Conservation (phyloP, 2,888 invertebrate genomes). For the Stenchaetothrips biformis region DNA sequence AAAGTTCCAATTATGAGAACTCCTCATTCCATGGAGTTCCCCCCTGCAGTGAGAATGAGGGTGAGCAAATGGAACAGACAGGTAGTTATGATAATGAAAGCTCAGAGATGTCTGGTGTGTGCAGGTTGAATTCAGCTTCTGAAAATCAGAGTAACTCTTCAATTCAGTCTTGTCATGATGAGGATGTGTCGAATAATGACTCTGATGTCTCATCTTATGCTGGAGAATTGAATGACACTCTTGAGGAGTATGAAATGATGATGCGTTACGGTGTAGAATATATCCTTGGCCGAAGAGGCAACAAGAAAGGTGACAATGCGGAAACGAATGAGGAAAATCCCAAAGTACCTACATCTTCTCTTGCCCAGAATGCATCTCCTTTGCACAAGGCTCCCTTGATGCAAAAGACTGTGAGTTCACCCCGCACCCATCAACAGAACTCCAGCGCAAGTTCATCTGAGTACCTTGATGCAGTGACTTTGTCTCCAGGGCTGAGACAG, state of each 20-base stretch:
- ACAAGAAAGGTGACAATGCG: not conserved
- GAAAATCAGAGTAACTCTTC: not conserved
- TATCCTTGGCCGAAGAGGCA: not conserved
- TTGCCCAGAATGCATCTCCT: not conserved
- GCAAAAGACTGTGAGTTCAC: not conserved
- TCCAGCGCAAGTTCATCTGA: not conserved
- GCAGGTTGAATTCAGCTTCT: not conserved
- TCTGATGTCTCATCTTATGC: not conserved
- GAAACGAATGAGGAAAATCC: not conserved
- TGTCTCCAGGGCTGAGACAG: not conserved
- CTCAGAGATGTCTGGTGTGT: not conserved
- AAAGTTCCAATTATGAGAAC: not conserved
- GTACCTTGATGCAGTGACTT: not conserved
- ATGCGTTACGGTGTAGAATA: not conserved
- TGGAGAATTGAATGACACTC: not conserved
- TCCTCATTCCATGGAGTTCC: not conserved
- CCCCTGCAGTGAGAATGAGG: not conserved
- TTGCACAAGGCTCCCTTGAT: not conserved
- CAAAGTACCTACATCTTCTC: not conserved
- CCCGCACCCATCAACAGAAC: not conserved
- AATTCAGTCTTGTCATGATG: not conserved
- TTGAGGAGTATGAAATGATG: constrained; percentile 20
- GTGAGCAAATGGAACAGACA: not conserved
- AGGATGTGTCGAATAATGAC: not conserved
- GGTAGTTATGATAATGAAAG: not conserved